These are phyloP conservation scores for Falco columbarius DNA, from an alignment of 2,797 vertebrate genomes.

Conservation along the genomic window DNA sequence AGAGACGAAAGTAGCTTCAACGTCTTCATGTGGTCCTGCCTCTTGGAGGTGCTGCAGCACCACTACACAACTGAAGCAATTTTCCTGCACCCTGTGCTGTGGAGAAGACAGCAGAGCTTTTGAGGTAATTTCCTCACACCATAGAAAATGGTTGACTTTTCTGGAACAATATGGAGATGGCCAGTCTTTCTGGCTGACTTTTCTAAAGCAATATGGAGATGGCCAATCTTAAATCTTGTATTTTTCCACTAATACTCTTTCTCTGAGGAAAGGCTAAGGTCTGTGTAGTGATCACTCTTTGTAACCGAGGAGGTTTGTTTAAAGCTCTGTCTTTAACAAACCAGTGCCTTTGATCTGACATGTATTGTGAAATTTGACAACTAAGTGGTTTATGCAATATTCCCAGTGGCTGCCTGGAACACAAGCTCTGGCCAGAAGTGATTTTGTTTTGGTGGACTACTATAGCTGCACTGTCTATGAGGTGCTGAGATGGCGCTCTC, in stretches of 20 bases:
- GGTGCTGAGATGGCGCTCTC: not conserved
- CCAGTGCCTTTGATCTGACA: not conserved
- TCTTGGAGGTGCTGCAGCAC: not conserved
- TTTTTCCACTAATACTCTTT: not conserved
- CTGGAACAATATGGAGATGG: too few relatives aligned
- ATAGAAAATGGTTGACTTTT: too few relatives aligned
- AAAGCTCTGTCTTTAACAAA: not conserved
- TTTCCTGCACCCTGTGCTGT: too few relatives aligned
- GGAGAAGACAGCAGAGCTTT: not conserved
- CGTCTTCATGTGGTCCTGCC: rapidly evolving
- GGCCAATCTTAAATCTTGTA: not conserved
- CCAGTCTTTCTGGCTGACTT: not conserved
- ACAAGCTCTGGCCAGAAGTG: not conserved
- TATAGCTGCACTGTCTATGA: not conserved
- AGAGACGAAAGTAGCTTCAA: not conserved
- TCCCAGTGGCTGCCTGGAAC: not conserved
- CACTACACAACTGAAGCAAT: not conserved
- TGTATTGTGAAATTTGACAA: not conserved
- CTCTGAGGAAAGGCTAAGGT: not conserved
- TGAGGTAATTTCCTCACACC: not conserved
- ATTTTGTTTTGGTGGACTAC: not conserved
- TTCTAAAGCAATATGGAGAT: not conserved
- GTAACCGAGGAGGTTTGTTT: not conserved
- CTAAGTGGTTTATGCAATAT: not conserved
- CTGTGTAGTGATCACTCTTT: not conserved